phyloP scores from a whole-genome alignment of 2,113 vertebrate species.

The Pterocles gutturalis region DNA sequence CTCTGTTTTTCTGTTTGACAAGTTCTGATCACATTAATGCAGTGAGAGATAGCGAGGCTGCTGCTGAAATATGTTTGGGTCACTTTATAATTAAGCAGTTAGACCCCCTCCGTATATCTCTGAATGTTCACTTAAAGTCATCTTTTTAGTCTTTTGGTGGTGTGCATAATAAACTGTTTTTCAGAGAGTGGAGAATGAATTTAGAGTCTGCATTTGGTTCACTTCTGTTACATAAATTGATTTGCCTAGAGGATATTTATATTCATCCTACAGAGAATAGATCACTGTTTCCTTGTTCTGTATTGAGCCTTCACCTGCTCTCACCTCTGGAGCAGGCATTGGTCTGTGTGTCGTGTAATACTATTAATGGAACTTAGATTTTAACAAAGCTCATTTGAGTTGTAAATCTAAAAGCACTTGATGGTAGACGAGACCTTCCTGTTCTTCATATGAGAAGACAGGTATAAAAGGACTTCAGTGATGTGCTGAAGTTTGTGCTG shows the following conservation, averaged over 20 bases:
- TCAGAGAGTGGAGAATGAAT: neutral
- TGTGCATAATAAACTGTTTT: neutral
- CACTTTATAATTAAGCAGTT: neutral
- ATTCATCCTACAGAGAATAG: neutral
- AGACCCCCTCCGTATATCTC: neutral
- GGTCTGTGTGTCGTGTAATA: fast-evolving
- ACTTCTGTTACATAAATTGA: neutral
- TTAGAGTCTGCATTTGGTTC: neutral
- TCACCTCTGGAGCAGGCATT: neutral
- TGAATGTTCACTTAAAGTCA: neutral
- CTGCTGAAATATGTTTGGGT: neutral
- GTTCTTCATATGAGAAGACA: neutral
- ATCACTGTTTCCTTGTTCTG: neutral
- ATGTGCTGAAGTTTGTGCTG: neutral
- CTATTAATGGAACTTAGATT: neutral
- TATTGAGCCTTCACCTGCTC: neutral
- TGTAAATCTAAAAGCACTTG: neutral
- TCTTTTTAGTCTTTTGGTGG: neutral
- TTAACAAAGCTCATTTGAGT: neutral
- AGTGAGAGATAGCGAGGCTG: neutral
- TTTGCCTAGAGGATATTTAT: neutral
- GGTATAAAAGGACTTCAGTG: neutral
- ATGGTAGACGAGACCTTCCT: neutral
- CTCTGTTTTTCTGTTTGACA: neutral
- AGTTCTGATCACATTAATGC: neutral